These are phyloP conservation scores for Dorcus hopei DNA, from an alignment of 2,888 invertebrate genomes.

Conservation along the genomic window DNA sequence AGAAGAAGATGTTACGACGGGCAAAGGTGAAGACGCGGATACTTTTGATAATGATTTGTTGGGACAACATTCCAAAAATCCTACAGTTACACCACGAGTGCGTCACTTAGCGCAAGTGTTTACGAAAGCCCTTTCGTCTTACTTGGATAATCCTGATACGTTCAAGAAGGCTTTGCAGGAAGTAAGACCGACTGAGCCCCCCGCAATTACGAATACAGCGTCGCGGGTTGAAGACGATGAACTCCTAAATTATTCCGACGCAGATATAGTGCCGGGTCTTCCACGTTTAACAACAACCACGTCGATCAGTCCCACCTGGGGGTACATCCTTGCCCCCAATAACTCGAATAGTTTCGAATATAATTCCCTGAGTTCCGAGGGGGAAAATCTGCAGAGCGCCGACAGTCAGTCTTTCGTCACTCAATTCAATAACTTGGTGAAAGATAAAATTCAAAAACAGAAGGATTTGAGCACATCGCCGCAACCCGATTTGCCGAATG, in stretches of 20 bases:
- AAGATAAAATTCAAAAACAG: conserved; percentile 27
- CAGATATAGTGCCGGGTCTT: conserved; percentile 45
- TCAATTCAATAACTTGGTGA: conserved; percentile 53
- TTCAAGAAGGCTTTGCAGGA: conserved; percentile 74
- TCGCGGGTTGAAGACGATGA: conserved; percentile 64
- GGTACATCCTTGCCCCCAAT: conserved; percentile 40
- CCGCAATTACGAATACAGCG: conserved; percentile 44
- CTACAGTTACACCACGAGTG: conserved; percentile 62
- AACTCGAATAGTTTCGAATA: conserved; percentile 23
- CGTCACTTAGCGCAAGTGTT: conserved; percentile 81
- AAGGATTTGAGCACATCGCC: not conserved
- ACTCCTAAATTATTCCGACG: conserved; percentile 75
- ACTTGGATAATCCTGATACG: conserved; percentile 77
- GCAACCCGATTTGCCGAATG: conserved; percentile 31
- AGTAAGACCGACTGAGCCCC: conserved; percentile 76
- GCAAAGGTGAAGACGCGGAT: conserved; percentile 21
- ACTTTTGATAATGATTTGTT: conserved; percentile 53
- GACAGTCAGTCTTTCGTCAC: conserved; percentile 68
- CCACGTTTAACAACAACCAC: conserved; percentile 49
- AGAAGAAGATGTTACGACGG: conserved; percentile 13
- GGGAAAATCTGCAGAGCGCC: conserved; percentile 64
- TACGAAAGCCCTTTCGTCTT: conserved; percentile 77
- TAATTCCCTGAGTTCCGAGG: conserved; percentile 47
- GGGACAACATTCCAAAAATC: conserved; percentile 61
- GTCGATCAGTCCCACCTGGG: conserved; percentile 41